phyloP scores from a whole-genome alignment of 2,888 invertebrate genomes.

The Agrochola circellaris region DNA sequence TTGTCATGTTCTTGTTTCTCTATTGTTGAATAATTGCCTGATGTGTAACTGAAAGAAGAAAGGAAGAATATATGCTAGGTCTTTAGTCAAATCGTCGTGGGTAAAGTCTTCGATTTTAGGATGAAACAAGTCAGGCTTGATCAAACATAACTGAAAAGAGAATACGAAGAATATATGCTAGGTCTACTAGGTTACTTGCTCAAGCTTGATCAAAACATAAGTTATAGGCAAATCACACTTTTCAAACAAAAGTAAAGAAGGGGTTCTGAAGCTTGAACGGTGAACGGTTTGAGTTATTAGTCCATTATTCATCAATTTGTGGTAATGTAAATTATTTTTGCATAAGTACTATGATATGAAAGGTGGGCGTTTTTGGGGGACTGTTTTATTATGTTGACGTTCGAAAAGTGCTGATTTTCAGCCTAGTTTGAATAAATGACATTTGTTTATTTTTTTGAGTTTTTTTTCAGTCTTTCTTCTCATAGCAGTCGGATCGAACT shows the following conservation, averaged over 20 bases:
- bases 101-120: neutral
- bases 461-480: neutral
- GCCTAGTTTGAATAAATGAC: too few species aligned
- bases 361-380: too few species aligned
- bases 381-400: too few species aligned
- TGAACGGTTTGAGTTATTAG: too few species aligned
- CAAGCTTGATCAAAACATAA: neutral
- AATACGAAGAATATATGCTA: neutral
- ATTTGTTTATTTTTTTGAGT: too few species aligned
- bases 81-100: neutral
- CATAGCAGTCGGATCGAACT: neutral
- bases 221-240: neutral
- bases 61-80: neutral
- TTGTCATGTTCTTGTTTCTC: slow-evolving; percentile 71
- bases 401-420: too few species aligned
- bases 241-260: neutral
- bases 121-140: neutral
- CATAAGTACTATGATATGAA: too few species aligned
- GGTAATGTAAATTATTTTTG: too few species aligned
- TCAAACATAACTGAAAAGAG: slow-evolving; percentile 7
- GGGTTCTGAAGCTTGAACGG: too few species aligned
- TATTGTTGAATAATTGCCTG: slow-evolving; percentile 53
- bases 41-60: slow-evolving; percentile 61
- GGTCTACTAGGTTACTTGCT: too few species aligned
- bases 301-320: too few species aligned